These are phyloP conservation scores for Alfaro cultratus DNA, from an alignment of 2,797 vertebrate species.

Conservation along the genomic window DNA sequence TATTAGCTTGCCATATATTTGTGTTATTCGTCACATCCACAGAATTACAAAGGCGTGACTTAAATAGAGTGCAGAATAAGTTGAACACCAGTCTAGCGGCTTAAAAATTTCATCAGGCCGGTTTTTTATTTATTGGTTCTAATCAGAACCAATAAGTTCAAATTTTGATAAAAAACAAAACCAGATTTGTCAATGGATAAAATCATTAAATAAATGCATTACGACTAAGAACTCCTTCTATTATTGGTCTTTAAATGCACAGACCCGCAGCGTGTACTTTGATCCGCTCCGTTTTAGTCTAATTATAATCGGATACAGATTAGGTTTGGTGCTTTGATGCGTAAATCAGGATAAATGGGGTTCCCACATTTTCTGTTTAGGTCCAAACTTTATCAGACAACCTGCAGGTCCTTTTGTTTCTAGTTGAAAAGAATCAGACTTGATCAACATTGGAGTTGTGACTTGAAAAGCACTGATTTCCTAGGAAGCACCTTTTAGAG, in stretches of 20 bases:
- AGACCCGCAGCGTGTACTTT: background rate
- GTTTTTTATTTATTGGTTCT: background rate
- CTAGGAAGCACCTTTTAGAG: constrained; percentile 52
- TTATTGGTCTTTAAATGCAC: background rate
- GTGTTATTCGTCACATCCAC: constrained; percentile 23
- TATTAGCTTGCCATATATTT: constrained; percentile 43
- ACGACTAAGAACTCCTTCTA: background rate
- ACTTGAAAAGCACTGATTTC: constrained; percentile 18
- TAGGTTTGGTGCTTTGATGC: background rate
- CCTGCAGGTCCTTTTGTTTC: too few species aligned
- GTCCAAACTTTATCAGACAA: background rate
- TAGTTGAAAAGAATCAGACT: background rate
- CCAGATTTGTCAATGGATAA: background rate
- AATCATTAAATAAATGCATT: background rate
- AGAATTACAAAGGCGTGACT: constrained; percentile 17
- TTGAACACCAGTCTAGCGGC: background rate
- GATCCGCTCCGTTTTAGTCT: background rate
- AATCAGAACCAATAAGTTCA: background rate
- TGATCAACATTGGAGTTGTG: background rate
- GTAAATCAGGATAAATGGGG: background rate
- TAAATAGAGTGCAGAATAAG: background rate
- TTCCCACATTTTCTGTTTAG: background rate
- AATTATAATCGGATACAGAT: background rate
- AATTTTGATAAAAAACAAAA: background rate
- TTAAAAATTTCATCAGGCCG: background rate